These are phyloP conservation scores for Hetaerina titia DNA, from an alignment of 2,888 invertebrate species.

Conservation along the genomic window DNA sequence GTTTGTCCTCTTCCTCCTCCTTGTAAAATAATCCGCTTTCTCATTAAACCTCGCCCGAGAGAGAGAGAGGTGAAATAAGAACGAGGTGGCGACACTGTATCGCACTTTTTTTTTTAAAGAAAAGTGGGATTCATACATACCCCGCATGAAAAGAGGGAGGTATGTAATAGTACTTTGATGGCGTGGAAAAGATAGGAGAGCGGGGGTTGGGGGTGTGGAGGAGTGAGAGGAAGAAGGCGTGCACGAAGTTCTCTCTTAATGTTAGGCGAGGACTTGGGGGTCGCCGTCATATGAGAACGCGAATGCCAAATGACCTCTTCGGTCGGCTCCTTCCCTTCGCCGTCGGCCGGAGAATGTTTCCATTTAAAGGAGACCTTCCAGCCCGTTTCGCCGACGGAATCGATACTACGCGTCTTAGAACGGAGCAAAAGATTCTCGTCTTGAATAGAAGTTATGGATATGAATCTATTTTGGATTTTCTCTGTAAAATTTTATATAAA, in stretches of 20 bases:
- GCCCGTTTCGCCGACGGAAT: neutral
- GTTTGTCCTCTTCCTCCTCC: neutral
- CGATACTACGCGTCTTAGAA: neutral
- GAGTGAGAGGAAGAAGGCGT: neutral
- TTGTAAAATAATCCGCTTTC: constrained; percentile 50
- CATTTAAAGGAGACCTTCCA: constrained; percentile 33
- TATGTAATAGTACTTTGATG: neutral
- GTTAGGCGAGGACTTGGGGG: neutral
- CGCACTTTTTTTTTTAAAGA: neutral
- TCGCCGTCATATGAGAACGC: constrained; percentile 30
- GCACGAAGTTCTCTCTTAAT: neutral
- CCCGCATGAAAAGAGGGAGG: neutral
- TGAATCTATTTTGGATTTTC: neutral
- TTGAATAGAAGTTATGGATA: constrained; percentile 36
- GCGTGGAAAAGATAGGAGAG: neutral
- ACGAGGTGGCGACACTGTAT: neutral
- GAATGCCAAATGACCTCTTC: constrained; percentile 56
- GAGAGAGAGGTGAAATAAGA: neutral
- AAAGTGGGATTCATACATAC: neutral
- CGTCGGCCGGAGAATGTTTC: constrained; percentile 8
- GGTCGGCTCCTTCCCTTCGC: neutral
- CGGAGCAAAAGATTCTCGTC: neutral
- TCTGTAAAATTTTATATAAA: neutral
- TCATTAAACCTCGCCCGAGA: constrained; percentile 52
- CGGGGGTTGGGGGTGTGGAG: neutral